Percentiles rank a stretch among this genome's conserved stretches.
Evolutionary conservation across 2,797 vertebrate species (phyloP).

Genomic region (Pampus argenteus): DNA sequence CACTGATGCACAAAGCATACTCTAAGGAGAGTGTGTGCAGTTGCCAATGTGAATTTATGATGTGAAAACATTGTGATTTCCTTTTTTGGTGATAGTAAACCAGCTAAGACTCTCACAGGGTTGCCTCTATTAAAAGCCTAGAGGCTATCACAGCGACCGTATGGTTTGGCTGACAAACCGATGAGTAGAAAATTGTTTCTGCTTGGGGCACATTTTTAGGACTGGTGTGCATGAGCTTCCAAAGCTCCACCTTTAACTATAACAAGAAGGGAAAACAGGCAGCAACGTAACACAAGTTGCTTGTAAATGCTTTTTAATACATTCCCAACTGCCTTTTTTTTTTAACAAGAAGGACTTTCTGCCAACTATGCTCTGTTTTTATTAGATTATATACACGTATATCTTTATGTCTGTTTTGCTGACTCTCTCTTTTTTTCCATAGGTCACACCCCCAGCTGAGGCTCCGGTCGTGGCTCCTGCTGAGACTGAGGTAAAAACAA

Average conservation of each 20-base stretch:
- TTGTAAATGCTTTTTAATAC: neutral
- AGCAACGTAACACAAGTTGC: neutral
- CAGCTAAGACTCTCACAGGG: neutral
- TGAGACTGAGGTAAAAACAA: slow-evolving; percentile 67
- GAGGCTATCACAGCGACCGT: neutral
- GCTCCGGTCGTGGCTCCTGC: slow-evolving; percentile 34
- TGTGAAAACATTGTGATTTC: slow-evolving; percentile 17
- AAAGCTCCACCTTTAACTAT: slow-evolving; percentile 14
- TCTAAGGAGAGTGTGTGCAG: neutral
- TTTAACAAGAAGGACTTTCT: neutral
- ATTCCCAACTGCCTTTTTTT: neutral
- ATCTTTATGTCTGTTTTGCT: slow-evolving; percentile 4
- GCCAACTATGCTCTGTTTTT: neutral
- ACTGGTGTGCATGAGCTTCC: slow-evolving; percentile 18
- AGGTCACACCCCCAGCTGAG: slow-evolving; percentile 55
- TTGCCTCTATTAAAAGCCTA: slow-evolving; percentile 17
- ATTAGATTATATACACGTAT: neutral
- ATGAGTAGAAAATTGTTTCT: slow-evolving; percentile 17
- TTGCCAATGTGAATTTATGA: slow-evolving; percentile 5
- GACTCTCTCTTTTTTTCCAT: slow-evolving; percentile 1
- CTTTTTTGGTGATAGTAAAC: slow-evolving; percentile 18
- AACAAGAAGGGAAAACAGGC: neutral
- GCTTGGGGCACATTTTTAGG: slow-evolving; percentile 49
- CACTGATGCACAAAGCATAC: neutral
- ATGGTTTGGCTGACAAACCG: slow-evolving; percentile 10